Evolutionary conservation across 2,797 vertebrate genomes (phyloP).

Genomic region (Picus viridis): DNA sequence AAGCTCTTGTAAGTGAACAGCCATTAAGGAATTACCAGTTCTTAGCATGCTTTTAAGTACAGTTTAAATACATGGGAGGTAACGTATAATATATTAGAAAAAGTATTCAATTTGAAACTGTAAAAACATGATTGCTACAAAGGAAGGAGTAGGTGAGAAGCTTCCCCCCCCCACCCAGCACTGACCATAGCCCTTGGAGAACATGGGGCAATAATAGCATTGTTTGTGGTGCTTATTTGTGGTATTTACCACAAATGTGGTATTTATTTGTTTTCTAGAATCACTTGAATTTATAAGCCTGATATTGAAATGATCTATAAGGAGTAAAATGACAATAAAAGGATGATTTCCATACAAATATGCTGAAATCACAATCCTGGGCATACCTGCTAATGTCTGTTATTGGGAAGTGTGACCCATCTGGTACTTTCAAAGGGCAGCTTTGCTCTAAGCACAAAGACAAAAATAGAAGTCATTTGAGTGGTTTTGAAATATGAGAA

Average conservation of each 20-base stretch:
- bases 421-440: neutral
- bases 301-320: slow-evolving; percentile 11
- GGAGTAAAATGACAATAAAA: neutral
- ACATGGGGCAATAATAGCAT: neutral
- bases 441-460: neutral
- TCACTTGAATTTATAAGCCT: neutral
- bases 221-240: neutral
- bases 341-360: neutral
- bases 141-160: slow-evolving; percentile 68
- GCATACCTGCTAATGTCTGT: neutral
- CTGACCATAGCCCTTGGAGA: slow-evolving; percentile 23
- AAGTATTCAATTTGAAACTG: slow-evolving; percentile 82
- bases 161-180: neutral
- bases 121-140: slow-evolving; percentile 69
- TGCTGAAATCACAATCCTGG: neutral
- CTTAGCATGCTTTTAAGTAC: slow-evolving; percentile 89
- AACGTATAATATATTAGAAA: slow-evolving; percentile 85
- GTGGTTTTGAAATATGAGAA: neutral
- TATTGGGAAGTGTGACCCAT: neutral
- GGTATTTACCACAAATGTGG: too few relatives aligned
- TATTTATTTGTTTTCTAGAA: slow-evolving; percentile 30
- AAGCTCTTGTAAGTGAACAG: slow-evolving; percentile 96
- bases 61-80: slow-evolving; percentile 91
- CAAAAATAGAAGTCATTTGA: neutral
- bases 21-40: slow-evolving; percentile 94